phyloP scores from a whole-genome alignment of 2,888 invertebrate genomes.

The Hypselothyrea guttata region DNA sequence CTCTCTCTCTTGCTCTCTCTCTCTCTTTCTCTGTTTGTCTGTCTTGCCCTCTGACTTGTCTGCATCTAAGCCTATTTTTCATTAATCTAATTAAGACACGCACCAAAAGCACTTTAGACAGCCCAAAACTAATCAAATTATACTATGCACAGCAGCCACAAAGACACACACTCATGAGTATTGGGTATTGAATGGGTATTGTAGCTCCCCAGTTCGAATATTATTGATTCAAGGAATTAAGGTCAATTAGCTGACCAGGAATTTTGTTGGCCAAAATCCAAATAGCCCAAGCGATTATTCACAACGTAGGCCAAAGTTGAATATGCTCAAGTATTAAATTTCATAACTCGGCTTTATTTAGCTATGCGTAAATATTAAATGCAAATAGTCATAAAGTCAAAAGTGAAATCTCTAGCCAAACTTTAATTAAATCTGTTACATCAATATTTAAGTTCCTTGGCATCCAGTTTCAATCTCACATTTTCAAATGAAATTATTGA shows the following conservation, averaged over 20 bases:
- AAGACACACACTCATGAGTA: conserved; percentile 3
- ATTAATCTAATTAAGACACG: conserved; percentile 59
- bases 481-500: too few species aligned
- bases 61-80: conserved; percentile 51
- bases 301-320: too few species aligned
- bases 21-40: too few species aligned
- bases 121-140: conserved; percentile 58
- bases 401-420: neutral
- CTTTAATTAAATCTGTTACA: too few species aligned
- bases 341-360: neutral
- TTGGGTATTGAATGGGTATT: conserved; percentile 4
- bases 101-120: conserved; percentile 45
- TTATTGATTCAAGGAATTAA: conserved; percentile 64
- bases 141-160: conserved; percentile 42
- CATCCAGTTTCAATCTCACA: too few species aligned
- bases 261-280: conserved; percentile 33
- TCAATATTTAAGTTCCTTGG: too few species aligned
- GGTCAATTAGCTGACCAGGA: conserved; percentile 56
- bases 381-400: neutral
- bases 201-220: conserved; percentile 30
- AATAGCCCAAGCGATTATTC: too few species aligned
- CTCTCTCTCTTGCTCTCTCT: neutral
- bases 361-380: neutral
- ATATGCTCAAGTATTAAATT: neutral
- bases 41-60: conserved; percentile 1